Conservation (phyloP, 2,888 invertebrate species). For the Furcula furcula region DNA sequence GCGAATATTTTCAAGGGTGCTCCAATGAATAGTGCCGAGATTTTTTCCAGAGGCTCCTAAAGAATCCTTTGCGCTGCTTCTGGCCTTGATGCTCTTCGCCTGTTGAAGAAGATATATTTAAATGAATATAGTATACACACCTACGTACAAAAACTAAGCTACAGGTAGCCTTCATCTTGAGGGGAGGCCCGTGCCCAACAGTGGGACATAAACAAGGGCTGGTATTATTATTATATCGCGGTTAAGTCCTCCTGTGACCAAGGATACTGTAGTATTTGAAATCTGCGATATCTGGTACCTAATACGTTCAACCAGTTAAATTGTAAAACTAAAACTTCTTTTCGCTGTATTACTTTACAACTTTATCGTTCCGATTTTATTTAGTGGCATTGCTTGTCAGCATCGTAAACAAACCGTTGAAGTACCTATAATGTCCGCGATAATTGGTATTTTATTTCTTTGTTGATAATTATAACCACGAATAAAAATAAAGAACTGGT, state of each 20-base stretch:
- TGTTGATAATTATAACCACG: not conserved
- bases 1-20: constrained; percentile 85
- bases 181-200: too few species aligned
- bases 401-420: not conserved
- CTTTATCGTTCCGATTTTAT: not conserved
- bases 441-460: not conserved
- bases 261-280: too few species aligned
- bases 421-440: not conserved
- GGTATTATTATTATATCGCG: too few species aligned
- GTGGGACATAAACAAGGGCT: too few species aligned
- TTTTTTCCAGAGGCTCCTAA: constrained; percentile 94
- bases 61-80: constrained; percentile 93
- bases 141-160: too few species aligned
- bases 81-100: constrained; percentile 85
- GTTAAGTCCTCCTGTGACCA: too few species aligned
- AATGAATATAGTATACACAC: not conserved
- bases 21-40: constrained; percentile 93
- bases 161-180: too few species aligned
- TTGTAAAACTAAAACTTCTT: too few species aligned
- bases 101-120: constrained; percentile 44
- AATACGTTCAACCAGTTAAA: too few species aligned
- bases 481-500: not conserved
- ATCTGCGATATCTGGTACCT: too few species aligned
- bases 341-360: not conserved
- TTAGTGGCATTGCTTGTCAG: not conserved